A percentile compares a stretch with the other conserved stretches of the same genome.
Evolutionary conservation across 2,888 invertebrate genomes (phyloP).

Genomic region (Bedellia somnulentella): DNA sequence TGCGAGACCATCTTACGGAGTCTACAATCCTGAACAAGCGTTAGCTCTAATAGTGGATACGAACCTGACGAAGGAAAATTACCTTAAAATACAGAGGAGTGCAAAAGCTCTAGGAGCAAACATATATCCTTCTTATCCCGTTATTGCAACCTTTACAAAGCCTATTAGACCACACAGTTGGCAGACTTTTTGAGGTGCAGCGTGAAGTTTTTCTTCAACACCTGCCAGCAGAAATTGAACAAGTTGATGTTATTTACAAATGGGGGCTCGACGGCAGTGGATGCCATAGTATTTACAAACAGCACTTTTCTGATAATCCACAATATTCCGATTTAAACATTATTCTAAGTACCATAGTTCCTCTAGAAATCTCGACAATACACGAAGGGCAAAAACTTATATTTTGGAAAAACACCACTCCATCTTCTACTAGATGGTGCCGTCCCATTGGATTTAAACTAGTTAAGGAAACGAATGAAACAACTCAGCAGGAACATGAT

Average conservation of each 20-base stretch:
- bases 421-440: slow-evolving; percentile 1
- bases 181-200: not conserved
- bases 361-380: not conserved
- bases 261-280: slow-evolving; percentile 2
- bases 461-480: slow-evolving; percentile 6
- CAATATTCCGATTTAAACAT: not conserved
- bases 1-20: not conserved
- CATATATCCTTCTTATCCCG: not conserved
- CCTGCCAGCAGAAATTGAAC: not conserved
- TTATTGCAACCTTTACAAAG: not conserved
- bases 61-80: not conserved
- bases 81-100: not conserved
- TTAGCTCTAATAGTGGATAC: slow-evolving; percentile 1
- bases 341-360: not conserved
- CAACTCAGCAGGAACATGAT: too few species aligned
- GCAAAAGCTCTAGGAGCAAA: not conserved
- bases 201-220: not conserved
- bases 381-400: not conserved
- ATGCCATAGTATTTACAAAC: slow-evolving; percentile 6
- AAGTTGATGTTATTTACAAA: not conserved
- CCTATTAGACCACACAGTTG: not conserved
- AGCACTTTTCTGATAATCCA: not conserved
- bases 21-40: not conserved
- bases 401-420: not conserved
- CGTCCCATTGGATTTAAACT: slow-evolving; percentile 5